Base-by-base conservation (phyloP, 2,797 vertebrate genomes). In the Dryobates pubescens region DNA sequence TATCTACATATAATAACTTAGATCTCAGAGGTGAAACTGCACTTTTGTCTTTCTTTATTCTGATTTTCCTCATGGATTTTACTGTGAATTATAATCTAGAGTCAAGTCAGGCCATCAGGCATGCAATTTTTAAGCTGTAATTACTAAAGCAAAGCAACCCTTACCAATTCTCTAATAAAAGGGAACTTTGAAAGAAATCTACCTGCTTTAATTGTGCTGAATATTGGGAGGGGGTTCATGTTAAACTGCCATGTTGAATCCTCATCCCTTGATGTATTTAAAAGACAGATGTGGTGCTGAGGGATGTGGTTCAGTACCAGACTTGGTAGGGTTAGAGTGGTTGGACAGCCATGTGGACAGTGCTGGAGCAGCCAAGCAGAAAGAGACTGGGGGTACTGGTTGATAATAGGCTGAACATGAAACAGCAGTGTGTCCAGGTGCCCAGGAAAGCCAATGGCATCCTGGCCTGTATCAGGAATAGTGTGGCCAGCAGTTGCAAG, bases 1-100 rank as follows among this genome's bases (percentile, higher is more conserved):
- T 29, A 20, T 54, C 88, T 56, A 14, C 5, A 7, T 59, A 27
- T 0, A 0, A 13, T 57, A 65, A 11, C 24, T 85, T 3, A 68
- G 47, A 34, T 30, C 22, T 72, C 27, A 13, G 47, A 84, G 7
- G 7, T 47, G 14, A 67, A 90, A 56, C 7, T 36, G 23, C 64
- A 72, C 81, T 32, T 54, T 58, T 1, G 73, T 7, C 51, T 86
- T 82, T 13, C 9, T 10, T 20, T 10, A 43, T 71, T 82, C 38
- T 51, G 24, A n/a, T 83, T 93, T 6, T 86, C 5, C 26, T 87
- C 9, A 17, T 3, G 56, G 49, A 15, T 80, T 92, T 59, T 76
- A 8, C 34, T 62, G 27, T 51, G 49, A 38, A 67, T 47, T 82
- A 9, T 71, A n/a, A 47, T 29, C 15, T 47, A 43, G 32, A 36